Conservation (phyloP, 1,140 invertebrate species). For the Anastrepha ludens region DNA sequence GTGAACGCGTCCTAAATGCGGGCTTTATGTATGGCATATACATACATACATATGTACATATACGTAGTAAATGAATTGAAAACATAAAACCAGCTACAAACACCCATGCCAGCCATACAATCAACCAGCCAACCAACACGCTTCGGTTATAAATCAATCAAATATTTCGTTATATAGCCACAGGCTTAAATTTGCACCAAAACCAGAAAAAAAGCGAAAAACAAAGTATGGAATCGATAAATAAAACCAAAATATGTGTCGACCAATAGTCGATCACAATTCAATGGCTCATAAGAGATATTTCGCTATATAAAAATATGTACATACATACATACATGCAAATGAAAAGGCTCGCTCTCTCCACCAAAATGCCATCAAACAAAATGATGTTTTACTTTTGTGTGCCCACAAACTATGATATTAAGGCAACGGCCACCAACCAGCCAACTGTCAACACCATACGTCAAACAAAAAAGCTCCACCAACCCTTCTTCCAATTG, state of each 20-base stretch:
- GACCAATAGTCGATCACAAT: conserved; percentile 23
- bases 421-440: neutral
- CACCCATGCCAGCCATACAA: neutral
- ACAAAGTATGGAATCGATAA: neutral
- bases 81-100: neutral
- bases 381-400: conserved; percentile 52
- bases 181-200: conserved; percentile 45
- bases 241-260: conserved; percentile 21
- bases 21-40: neutral
- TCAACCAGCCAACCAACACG: conserved; percentile 4
- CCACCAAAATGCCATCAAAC: neutral
- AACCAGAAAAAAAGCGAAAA: neutral
- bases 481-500: neutral
- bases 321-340: neutral
- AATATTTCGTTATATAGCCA: conserved; percentile 42
- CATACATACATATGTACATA: neutral
- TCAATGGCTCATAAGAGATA: neutral
- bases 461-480: neutral
- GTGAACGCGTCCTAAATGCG: conserved; percentile 26
- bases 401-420: neutral
- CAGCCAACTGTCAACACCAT: conserved; percentile 27
- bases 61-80: neutral
- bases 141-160: conserved; percentile 56
- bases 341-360: neutral
- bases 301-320: neutral